These are phyloP conservation scores for Scaptodrosophila lebanonensis DNA, from an alignment of 1,140 invertebrate species.

Conservation along the genomic window DNA sequence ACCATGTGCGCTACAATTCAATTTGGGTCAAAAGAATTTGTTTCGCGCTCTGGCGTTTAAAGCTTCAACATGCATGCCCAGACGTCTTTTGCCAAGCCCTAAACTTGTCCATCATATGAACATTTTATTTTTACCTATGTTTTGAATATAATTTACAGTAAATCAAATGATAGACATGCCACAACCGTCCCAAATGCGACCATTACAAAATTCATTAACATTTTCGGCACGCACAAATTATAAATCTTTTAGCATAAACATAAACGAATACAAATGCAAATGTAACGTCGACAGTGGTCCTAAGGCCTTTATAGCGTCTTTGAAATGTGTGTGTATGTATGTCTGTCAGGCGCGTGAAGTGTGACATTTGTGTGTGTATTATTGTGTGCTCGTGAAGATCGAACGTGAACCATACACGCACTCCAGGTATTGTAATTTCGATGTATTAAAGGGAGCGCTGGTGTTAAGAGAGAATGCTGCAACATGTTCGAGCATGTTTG, in stretches of 20 bases:
- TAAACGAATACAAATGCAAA: constrained; percentile 32
- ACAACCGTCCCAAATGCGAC: constrained; percentile 2
- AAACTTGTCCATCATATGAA: constrained; percentile 25
- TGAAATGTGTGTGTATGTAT: background rate
- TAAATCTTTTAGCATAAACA: constrained; percentile 72
- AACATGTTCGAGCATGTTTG: too few species aligned
- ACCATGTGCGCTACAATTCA: constrained; percentile 34
- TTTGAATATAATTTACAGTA: constrained; percentile 54
- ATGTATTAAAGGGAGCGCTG: too few species aligned
- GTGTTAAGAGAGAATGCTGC: too few species aligned
- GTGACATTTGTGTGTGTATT: too few species aligned
- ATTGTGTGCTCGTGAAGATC: too few species aligned
- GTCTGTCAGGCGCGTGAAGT: too few species aligned
- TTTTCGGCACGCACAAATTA: constrained; percentile 72
- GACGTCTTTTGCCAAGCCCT: constrained; percentile 15
- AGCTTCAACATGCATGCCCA: constrained; percentile 39
- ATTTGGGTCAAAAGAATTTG: constrained; percentile 66
- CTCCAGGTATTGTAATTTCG: too few species aligned
- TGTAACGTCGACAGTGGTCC: background rate
- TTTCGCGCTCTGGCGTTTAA: constrained; percentile 54
- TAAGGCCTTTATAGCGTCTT: too few species aligned
- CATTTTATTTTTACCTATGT: constrained; percentile 14
- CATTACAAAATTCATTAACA: constrained; percentile 71
- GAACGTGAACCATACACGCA: too few species aligned
- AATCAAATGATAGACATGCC: constrained; percentile 42